Percentiles rank a stretch among this genome's conserved stretches.
These are phyloP conservation scores for Sciaenops ocellatus DNA, from an alignment of 2,797 vertebrate genomes.

Conservation along the genomic window DNA sequence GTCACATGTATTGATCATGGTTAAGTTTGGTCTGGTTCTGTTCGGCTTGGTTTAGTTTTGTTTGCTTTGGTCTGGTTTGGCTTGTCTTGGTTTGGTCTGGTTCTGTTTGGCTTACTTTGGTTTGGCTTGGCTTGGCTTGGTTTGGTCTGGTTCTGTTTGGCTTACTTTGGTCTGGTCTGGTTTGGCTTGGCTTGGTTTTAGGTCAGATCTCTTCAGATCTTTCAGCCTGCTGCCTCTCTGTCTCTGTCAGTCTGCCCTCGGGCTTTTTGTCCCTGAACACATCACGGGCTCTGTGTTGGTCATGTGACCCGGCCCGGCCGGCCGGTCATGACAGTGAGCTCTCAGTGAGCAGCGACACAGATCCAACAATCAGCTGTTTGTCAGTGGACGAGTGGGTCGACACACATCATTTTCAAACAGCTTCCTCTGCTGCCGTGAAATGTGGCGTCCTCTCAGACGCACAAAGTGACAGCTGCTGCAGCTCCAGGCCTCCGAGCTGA, in stretches of 20 bases:
- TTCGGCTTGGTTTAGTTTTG: no score
- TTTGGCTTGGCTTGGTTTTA: no score
- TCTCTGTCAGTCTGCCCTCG: conserved; percentile 17
- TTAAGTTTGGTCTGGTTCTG: no score
- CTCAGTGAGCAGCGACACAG: conserved; percentile 51
- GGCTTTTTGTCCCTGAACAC: conserved; percentile 59
- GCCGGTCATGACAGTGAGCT: conserved; percentile 48
- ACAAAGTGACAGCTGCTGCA: conserved; percentile 33
- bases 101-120: no score
- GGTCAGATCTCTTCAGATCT: neutral
- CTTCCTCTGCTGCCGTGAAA: conserved; percentile 37
- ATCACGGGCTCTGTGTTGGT: conserved; percentile 46
- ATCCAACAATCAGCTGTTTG: conserved; percentile 74
- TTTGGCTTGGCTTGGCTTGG: no score
- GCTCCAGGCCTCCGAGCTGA: neutral
- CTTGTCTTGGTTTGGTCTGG: no score
- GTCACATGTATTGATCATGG: no score
- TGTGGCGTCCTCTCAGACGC: conserved; percentile 18
- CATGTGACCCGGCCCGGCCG: conserved; percentile 59
- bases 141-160: no score
- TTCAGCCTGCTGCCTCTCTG: neutral
- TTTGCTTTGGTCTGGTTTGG: no score
- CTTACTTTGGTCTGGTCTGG: no score
- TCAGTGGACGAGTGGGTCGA: conserved; percentile 66
- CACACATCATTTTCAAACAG: conserved; percentile 34